A percentile compares a stretch with the other conserved stretches of the same genome.
These are phyloP conservation scores for Adelges cooleyi DNA, from an alignment of 1,140 invertebrate genomes.

Conservation along the genomic window DNA sequence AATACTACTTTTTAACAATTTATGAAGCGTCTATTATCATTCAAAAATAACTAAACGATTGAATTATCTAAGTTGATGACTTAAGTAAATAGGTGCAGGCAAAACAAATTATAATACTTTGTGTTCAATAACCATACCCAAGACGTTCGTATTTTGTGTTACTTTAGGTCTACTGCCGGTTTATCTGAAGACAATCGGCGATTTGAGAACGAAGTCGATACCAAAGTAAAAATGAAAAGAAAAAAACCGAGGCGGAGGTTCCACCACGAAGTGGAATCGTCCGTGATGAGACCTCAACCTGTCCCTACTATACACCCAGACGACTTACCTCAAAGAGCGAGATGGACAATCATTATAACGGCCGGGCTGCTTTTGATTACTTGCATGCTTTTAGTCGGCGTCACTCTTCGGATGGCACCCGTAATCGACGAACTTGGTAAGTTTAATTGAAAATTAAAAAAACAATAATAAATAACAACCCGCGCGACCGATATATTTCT, in stretches of 20 bases:
- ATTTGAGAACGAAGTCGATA: background rate
- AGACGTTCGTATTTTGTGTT: too few relatives aligned
- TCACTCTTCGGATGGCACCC: conserved; percentile 77
- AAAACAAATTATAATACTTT: too few relatives aligned
- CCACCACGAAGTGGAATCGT: background rate
- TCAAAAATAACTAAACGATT: too few relatives aligned
- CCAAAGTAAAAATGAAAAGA: background rate
- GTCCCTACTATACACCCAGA: conserved; percentile 46
- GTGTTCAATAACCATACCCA: too few relatives aligned
- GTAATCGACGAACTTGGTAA: conserved; percentile 87
- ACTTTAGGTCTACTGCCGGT: conserved; percentile 5
- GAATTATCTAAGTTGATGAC: too few relatives aligned
- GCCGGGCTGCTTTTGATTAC: conserved; percentile 72
- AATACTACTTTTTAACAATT: too few relatives aligned
- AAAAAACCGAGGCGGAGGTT: conserved; percentile 6
- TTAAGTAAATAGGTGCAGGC: too few relatives aligned
- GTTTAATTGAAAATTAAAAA: too few relatives aligned
- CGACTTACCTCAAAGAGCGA: conserved; percentile 64
- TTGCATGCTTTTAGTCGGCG: conserved; percentile 74
- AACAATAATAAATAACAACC: too few relatives aligned
- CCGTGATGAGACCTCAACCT: background rate
- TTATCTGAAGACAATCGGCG: conserved; percentile 9
- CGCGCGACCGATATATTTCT: too few relatives aligned
- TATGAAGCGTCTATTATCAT: too few relatives aligned
- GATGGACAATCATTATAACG: conserved; percentile 78